Evolutionary conservation across 2,113 vertebrate species (phyloP).

Genomic region (Callaeas wilsoni): DNA sequence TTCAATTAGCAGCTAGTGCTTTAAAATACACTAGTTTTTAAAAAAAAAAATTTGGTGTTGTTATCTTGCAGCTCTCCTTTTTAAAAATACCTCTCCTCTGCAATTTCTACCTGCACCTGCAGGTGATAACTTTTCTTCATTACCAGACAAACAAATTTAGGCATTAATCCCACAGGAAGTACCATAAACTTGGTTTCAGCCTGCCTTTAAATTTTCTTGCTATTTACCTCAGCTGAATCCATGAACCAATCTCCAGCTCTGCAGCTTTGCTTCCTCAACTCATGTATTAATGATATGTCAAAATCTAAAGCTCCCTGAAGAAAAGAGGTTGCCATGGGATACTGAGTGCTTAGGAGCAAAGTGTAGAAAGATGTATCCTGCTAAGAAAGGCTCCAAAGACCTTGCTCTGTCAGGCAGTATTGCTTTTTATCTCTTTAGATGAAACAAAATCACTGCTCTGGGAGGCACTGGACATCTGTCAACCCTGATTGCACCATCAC

Average conservation of each 20-base stretch:
- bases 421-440: conserved; percentile 40
- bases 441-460: conserved; percentile 43
- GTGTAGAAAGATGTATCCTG: conserved; percentile 5
- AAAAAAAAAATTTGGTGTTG: background rate
- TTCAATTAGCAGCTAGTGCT: background rate
- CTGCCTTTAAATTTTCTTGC: conserved; percentile 22
- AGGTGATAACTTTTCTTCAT: conserved; percentile 16
- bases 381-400: conserved; percentile 40
- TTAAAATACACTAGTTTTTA: background rate
- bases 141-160: conserved; percentile 27
- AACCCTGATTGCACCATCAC: conserved; percentile 4
- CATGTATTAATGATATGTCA: conserved; percentile 65
- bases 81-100: background rate
- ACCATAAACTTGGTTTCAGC: conserved; percentile 48
- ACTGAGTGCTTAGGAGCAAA: conserved; percentile 34
- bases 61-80: background rate
- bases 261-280: conserved; percentile 47
- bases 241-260: conserved; percentile 48
- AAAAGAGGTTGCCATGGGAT: conserved; percentile 71
- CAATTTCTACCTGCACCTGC: background rate
- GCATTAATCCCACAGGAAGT: conserved; percentile 40
- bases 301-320: conserved; percentile 61
- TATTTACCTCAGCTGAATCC: conserved; percentile 60
- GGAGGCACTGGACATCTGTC: conserved; percentile 31
- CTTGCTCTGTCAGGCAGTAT: conserved; percentile 38